Percentiles rank a stretch among this genome's conserved stretches.
These are phyloP conservation scores for Melanotaenia boesemani DNA, from an alignment of 2,797 vertebrate genomes.

Conservation along the genomic window DNA sequence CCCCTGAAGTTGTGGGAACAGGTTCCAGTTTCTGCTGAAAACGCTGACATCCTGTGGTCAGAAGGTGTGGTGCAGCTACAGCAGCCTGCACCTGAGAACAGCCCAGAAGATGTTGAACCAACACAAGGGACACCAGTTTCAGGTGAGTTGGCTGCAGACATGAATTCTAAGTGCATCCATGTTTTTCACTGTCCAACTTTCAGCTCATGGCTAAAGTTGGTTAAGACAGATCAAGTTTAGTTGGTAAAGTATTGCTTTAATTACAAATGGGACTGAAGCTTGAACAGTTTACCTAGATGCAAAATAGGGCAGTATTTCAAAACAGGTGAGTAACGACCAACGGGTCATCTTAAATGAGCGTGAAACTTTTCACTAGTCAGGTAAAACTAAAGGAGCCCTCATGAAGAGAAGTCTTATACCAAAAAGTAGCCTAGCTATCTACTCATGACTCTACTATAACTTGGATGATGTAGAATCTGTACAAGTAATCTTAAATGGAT, in stretches of 20 bases:
- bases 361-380: neutral
- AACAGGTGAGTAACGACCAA: neutral
- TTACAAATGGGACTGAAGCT: neutral
- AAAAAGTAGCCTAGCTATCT: neutral
- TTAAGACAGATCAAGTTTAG: neutral
- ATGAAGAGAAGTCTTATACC: too few relatives aligned
- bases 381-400: neutral
- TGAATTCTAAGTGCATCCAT: neutral
- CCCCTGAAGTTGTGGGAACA: conserved; percentile 76
- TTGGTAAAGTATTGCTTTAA: neutral
- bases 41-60: conserved; percentile 79
- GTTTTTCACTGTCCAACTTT: neutral
- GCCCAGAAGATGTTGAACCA: conserved; percentile 51
- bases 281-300: neutral
- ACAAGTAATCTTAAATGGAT: neutral
- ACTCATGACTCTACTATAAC: neutral
- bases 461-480: neutral
- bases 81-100: conserved; percentile 53
- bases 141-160: conserved; percentile 68
- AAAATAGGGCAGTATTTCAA: neutral
- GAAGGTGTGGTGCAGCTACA: conserved; percentile 71
- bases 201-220: neutral
- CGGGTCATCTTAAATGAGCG: neutral
- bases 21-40: conserved; percentile 75
- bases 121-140: conserved; percentile 73